Percentiles rank a stretch among this genome's conserved stretches.
These are phyloP conservation scores for Pelecanoides urinatrix DNA, from an alignment of 2,113 vertebrate genomes.

Conservation along the genomic window DNA sequence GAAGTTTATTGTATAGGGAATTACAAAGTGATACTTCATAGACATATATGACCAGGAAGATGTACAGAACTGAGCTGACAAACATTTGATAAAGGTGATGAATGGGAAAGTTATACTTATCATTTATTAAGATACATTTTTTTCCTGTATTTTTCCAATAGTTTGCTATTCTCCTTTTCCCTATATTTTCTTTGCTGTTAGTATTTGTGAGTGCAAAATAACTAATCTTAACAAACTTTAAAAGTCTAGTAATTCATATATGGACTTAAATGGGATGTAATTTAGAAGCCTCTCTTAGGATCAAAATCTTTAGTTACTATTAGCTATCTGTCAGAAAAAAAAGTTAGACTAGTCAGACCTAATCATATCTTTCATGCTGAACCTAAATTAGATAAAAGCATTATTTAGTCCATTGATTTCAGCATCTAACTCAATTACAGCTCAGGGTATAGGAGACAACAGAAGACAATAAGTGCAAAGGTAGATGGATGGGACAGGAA, in stretches of 20 bases:
- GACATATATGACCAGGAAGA: not conserved
- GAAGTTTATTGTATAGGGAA: not conserved
- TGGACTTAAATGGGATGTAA: not conserved
- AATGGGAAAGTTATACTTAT: not conserved
- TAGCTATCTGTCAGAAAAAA: not conserved
- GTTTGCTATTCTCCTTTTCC: not conserved
- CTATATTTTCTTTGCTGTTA: not conserved
- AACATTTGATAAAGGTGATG: not conserved
- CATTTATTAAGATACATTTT: not conserved
- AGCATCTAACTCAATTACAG: not conserved
- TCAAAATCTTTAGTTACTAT: not conserved
- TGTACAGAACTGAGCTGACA: not conserved
- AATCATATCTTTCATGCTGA: not conserved
- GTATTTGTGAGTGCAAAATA: not conserved
- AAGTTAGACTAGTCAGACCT: not conserved
- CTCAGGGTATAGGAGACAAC: not conserved
- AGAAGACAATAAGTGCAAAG: not conserved
- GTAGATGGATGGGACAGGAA: not conserved
- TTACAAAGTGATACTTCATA: not conserved
- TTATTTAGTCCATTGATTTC: not conserved
- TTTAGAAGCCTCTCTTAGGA: not conserved
- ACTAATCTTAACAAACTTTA: not conserved
- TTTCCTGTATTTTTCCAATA: not conserved
- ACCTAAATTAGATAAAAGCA: not conserved
- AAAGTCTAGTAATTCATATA: not conserved